phyloP scores from a whole-genome alignment of 2,888 invertebrate genomes.

The Endomychus coccineus region DNA sequence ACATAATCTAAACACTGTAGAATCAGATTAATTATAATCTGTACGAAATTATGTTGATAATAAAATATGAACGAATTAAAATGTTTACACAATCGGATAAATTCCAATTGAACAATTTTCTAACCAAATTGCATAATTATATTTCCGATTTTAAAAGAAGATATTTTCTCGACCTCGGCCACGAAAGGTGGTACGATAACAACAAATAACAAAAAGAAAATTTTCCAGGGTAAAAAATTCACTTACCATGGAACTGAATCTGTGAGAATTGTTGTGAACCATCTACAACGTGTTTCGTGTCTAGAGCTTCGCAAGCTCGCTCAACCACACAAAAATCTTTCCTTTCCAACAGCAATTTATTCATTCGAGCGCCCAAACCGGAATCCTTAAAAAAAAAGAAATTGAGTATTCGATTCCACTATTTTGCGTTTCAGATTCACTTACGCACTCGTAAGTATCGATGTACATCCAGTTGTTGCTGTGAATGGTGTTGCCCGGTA shows the following conservation, averaged over 20 bases:
- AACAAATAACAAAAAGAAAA: conserved; percentile 3
- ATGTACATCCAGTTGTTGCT: conserved; percentile 45
- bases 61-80: too few species aligned
- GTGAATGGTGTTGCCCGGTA: conserved; percentile 34
- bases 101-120: too few species aligned
- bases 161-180: too few species aligned
- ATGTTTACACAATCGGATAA: too few species aligned
- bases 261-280: conserved; percentile 13
- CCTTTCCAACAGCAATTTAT: conserved; percentile 48
- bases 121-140: too few species aligned
- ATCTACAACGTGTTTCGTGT: conserved; percentile 46
- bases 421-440: conserved; percentile 13
- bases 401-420: conserved; percentile 9
- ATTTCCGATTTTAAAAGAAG: too few species aligned
- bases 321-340: conserved; percentile 55
- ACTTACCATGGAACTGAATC: conserved; percentile 30
- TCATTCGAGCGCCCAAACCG: conserved; percentile 44
- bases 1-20: too few species aligned
- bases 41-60: too few species aligned
- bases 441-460: conserved; percentile 41
- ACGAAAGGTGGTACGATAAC: not conserved
- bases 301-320: conserved; percentile 53
- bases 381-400: conserved; percentile 39
- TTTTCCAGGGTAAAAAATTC: too few species aligned
- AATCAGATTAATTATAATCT: too few species aligned